Evolutionary conservation across 2,797 vertebrate genomes (phyloP).

Genomic region (Chaetodon trifasciatus): DNA sequence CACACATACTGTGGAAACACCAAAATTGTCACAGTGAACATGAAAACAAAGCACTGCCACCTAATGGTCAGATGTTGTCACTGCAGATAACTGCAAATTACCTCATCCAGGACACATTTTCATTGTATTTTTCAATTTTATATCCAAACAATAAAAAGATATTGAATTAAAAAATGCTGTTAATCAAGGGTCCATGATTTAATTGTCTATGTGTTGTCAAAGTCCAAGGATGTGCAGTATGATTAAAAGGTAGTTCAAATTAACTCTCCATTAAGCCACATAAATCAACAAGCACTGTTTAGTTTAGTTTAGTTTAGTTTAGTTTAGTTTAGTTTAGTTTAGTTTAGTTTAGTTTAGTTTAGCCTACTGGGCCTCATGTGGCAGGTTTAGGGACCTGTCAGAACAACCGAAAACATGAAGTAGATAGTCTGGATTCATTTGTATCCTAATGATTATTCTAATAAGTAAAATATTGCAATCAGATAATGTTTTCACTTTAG

Average conservation of each 20-base stretch:
- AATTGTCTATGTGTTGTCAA: neutral
- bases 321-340: too few relatives aligned
- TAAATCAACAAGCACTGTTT: neutral
- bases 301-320: too few relatives aligned
- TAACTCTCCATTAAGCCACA: neutral
- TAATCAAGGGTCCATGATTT: too few relatives aligned
- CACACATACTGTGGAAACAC: constrained; percentile 31
- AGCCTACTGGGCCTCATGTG: neutral
- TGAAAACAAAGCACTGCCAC: constrained; percentile 77
- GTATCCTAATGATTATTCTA: neutral
- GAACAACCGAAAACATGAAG: neutral
- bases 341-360: too few relatives aligned
- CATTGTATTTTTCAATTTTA: neutral
- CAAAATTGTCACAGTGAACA: constrained; percentile 20
- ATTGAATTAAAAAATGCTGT: too few relatives aligned
- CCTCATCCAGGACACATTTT: neutral
- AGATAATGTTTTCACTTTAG: too few relatives aligned
- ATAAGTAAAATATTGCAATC: too few relatives aligned
- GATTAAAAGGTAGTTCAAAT: too few relatives aligned
- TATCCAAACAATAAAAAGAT: too few relatives aligned
- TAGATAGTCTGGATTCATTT: neutral
- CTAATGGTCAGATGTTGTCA: constrained; percentile 66
- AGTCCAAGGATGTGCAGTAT: neutral
- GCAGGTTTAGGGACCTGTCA: neutral
- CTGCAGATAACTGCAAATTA: constrained; percentile 36